Evolutionary conservation across 2,888 invertebrate species (phyloP).

Genomic region (Tiliacea citrago): DNA sequence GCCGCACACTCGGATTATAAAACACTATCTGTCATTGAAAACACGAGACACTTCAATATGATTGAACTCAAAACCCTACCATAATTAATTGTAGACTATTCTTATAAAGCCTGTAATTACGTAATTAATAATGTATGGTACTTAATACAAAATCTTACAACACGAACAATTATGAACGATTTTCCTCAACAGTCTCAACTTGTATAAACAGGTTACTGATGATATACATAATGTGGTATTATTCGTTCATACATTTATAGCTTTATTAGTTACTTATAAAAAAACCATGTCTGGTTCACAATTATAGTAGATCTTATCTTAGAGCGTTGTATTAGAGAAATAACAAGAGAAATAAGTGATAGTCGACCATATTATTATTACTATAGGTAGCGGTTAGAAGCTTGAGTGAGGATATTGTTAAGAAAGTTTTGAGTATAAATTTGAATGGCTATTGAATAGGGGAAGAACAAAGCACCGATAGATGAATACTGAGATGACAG

Average conservation of each 20-base stretch:
- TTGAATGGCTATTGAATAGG: neutral
- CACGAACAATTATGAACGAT: constrained; percentile 19
- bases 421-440: neutral
- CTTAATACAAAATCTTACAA: constrained; percentile 4
- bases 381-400: neutral
- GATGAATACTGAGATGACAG: neutral
- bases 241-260: neutral
- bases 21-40: neutral
- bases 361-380: neutral
- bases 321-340: constrained; percentile 1
- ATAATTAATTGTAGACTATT: neutral
- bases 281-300: neutral
- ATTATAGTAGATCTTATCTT: constrained; percentile 5
- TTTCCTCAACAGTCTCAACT: constrained; percentile 39
- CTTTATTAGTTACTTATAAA: neutral
- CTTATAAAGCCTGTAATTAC: constrained; percentile 2
- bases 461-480: neutral
- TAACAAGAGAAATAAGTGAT: neutral
- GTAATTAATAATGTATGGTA: constrained; percentile 8
- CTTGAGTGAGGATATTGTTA: neutral
- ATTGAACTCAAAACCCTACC: neutral
- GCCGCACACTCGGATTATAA: neutral
- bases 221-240: neutral
- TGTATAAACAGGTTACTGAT: constrained; percentile 17
- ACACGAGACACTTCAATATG: neutral